Evolutionary conservation across 2,888 invertebrate genomes (phyloP), one percentile per base, ranked within the genome.

Genomic region (Drosophila neonasuta): DNA sequence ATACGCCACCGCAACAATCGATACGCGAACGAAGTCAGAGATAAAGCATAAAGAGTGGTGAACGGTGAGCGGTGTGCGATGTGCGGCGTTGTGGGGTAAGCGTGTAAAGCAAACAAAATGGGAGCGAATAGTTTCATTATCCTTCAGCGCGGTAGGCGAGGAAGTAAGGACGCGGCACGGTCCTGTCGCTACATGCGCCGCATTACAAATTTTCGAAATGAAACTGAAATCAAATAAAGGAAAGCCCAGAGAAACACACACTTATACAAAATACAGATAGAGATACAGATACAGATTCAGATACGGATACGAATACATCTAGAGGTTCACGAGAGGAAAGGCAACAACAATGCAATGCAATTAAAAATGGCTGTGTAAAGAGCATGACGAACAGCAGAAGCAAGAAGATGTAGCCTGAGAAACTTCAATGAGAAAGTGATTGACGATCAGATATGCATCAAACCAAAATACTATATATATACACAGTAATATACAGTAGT

Each of bases 121-220:
- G 71, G 58, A 69, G 80, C 78, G 75, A 73, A 81, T 81, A 86
- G 81, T 81, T 81, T 81, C 84, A 81, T 81, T 86, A 86, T 81
- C 84, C 86, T 76, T 57, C 52, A 49, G 54, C 52, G 63, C 9
- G 34, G 20, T 36, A 46, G 34, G 24, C 24, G 29, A 32, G 45
- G 67, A 44, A 51, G 50, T 60, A 59, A 69, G 77, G 71, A 79
- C 65, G 66, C 55, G 68, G 77, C 73, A 81, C 55, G 68, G 76
- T 69, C 51, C 82, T 64, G 67, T 55, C 56, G 82, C 79, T 80
- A 82, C 81, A 81, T 78, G 81, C 59, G 67, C 69, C 68, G 81
- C 79, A 81, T 81, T 86, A 86, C 81, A 86, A 86, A 81, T 81
- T 86, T 83, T 60, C 83, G 69, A 84, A 81, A 86, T 80, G 81